These are phyloP conservation scores for Oceanites oceanicus DNA, from an alignment of 2,113 vertebrate genomes.

Conservation along the genomic window DNA sequence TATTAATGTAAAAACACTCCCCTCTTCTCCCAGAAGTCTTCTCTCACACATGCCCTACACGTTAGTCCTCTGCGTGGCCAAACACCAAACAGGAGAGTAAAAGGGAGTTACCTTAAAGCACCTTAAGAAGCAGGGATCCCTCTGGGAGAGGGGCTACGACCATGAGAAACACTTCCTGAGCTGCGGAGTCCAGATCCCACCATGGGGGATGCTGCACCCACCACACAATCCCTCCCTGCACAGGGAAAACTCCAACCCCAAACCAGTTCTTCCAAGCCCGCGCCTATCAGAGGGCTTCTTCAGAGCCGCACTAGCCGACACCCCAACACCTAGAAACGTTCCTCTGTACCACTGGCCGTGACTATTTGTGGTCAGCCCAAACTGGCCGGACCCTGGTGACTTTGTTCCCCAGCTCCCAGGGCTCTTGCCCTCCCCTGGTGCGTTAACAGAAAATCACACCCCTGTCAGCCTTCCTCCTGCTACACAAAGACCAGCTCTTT, in stretches of 20 bases:
- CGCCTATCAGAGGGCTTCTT: neutral
- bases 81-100: rapidly evolving
- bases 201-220: neutral
- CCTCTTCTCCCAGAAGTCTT: neutral
- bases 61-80: rapidly evolving
- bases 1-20: neutral
- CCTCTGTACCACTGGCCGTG: rapidly evolving
- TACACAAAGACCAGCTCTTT: neutral
- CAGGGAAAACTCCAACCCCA: neutral
- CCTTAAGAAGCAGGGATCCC: neutral
- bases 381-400: rapidly evolving
- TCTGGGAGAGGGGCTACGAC: rapidly evolving
- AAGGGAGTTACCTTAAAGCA: neutral
- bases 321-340: rapidly evolving
- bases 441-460: rapidly evolving
- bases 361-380: neutral
- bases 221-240: rapidly evolving
- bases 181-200: neutral
- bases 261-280: neutral
- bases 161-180: neutral
- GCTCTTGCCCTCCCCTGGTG: neutral
- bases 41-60: neutral
- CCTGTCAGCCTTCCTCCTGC: neutral
- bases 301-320: neutral
- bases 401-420: neutral